Base-by-base conservation (phyloP, 2,797 vertebrate species). In the Eremophila alpestris region DNA sequence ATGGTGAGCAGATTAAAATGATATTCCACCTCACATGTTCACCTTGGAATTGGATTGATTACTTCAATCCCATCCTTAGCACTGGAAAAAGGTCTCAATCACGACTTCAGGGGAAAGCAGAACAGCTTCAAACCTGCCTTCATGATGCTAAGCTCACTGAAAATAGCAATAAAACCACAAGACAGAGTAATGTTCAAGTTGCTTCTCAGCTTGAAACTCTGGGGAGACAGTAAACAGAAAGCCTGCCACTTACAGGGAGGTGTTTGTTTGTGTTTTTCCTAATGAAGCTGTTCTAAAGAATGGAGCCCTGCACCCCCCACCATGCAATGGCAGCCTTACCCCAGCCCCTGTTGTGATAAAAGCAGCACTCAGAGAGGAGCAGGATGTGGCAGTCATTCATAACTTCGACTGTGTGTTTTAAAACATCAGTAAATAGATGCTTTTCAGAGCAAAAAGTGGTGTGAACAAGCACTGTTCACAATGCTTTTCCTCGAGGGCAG, bases 181-280 rank as follows among this genome's bases (percentile, higher is more conserved):
- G 49, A 67, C 63, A 94, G 65, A 55, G 38, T 40, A 79, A 82
- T 71, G 48, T 82, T 94, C 63, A 83, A 76, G 77, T 71, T 91
- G 22, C 34, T 94, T 65, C 80, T 94, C 76, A 79, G 87, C 87
- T 96, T 75, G 82, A 91, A 92, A 36, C 51, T 83, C 68, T 75
- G 51, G 62, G 80, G 82, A 94, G 40, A 91, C 58, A 60, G 48
- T 93, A 96, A 96, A 94, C 79, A 97, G 30, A 94, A 83, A 80
- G 41, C 20, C 22, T 93, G 38, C 32, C 0, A 0, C 56, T 87
- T 77, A 77, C 86, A 95, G 56, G 49, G 68, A 48, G 26, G 27
- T 90, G 58, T 90, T 86, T 94, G 73, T 92, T 91, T 91, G 52
- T 73, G 32, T 76, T 90, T 81, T 82, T 49, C 45, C 24, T 84